Base-by-base conservation (phyloP, 2,888 invertebrate species). In the Spisula solida region DNA sequence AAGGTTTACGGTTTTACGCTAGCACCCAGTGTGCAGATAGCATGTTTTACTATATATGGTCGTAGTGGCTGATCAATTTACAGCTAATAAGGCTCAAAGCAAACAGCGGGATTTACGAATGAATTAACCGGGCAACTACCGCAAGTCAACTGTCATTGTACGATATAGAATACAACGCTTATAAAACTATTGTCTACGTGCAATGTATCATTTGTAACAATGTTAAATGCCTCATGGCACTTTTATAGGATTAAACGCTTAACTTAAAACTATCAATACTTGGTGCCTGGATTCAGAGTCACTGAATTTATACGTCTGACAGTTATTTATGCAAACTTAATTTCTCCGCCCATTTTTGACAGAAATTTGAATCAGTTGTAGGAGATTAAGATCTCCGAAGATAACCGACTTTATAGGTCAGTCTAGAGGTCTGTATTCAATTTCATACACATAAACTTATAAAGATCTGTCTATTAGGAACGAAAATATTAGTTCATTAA, bases 221-320 rank as follows among this genome's bases (percentile, higher is more conserved):
- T 20, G 41, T 80, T 80, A 47, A 25, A 75, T 25, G 18, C 20
- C n/a, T 31, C 34, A 31, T 83, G 83, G 83, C 83, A 78, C 70
- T 83, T 83, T 83, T 75, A 83, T 70, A 83, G 47, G 83, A 75
- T 83, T 83, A 83, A 20, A 75, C 75, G 75, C 75, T 75, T 75
- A 75, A 55, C 5, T 51, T 25, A 20, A n/a, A 51, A 29, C 70
- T 51, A 51, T 29, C 47, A 66, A 82, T 14, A 12, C 41, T 82
- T 47, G 20, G 82, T 66, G 47, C 41, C 66, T 25, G 66, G 82
- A 60, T 41, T 60, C 12, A n/a, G 25, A 47, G 82, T 82, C 82
- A 25, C 82, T 10, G 47, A 75, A n/a, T 66, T 82, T 81, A 41
- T 41, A 47, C n/a, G 82, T 47, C 82, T 34, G 82, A 66, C 82